These are phyloP conservation scores for Thamnaconus septentrionalis DNA, from an alignment of 2,113 vertebrate species.

Conservation along the genomic window DNA sequence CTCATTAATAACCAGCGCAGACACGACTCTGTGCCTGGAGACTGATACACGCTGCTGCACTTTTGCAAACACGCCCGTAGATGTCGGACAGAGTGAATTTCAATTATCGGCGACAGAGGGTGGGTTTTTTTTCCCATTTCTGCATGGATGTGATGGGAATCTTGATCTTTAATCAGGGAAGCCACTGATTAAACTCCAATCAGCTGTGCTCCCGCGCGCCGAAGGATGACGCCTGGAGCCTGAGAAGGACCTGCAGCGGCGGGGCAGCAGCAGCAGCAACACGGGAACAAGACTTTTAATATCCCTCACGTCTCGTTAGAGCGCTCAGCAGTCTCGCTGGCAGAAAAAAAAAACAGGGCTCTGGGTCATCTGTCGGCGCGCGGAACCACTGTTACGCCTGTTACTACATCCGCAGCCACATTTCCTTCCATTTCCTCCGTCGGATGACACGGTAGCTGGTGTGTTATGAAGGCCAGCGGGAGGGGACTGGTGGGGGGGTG, in stretches of 20 bases:
- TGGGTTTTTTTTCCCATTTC: slow-evolving; percentile 76
- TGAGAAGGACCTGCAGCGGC: neutral
- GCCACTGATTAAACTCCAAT: slow-evolving; percentile 78
- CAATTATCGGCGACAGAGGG: slow-evolving; percentile 79
- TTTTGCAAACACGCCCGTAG: slow-evolving; percentile 27
- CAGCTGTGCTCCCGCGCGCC: slow-evolving; percentile 76
- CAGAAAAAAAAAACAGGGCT: slow-evolving; percentile 40
- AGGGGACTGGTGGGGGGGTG: no score
- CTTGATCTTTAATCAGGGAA: slow-evolving; percentile 79
- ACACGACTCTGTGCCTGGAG: slow-evolving; percentile 1
- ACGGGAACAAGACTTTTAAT: slow-evolving; percentile 26
- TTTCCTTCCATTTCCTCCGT: slow-evolving; percentile 62
- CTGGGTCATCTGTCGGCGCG: slow-evolving; percentile 76
- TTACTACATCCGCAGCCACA: slow-evolving; percentile 69
- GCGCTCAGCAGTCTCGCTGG: slow-evolving; percentile 34
- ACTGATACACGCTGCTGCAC: slow-evolving; percentile 12
- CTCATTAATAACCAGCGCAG: slow-evolving; percentile 12
- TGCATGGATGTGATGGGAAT: slow-evolving; percentile 81
- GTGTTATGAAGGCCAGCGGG: no score
- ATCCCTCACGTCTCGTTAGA: slow-evolving; percentile 36
- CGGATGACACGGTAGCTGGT: slow-evolving; percentile 39
- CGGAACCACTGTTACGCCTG: slow-evolving; percentile 75
- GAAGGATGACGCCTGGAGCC: slow-evolving; percentile 73
- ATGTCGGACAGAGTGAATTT: slow-evolving; percentile 71
- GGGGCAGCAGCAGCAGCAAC: slow-evolving; percentile 27